Base-by-base conservation (phyloP, 1,140 invertebrate species). In the fruit fly (Drosophila melanogaster) region DNA sequence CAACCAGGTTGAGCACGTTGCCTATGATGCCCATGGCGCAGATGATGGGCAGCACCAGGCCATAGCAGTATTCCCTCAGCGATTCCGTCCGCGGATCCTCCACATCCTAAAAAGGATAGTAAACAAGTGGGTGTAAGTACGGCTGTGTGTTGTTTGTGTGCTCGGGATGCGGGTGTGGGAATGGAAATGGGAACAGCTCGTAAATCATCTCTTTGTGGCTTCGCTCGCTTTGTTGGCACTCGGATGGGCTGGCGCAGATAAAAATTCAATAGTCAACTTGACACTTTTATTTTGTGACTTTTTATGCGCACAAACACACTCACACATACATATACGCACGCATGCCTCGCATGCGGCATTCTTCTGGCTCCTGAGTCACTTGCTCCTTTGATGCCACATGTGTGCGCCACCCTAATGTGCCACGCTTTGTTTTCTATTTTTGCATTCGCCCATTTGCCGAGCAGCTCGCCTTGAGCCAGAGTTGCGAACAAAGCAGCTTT, bases 1-100 rank as follows among this genome's bases (percentile, higher is more conserved):
- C 96, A 57, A 96, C 92, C 59, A 96, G 92, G 91, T 96, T 96
- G 67, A 96, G 93, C 33, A 96, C 93, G 78, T 96, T 96, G 14
- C 96, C 96, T 17, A 96, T 92, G 77, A 96, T 95, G 41, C 96
- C 96, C 15, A 96, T 91, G 26, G 93, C 93, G 85, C 95, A 96
- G 71, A 96, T 95, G 35, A 94, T 93, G 37, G 95, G 95, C 55
- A 96, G 81, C 10, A 95, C 92, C 26, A 96, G 93, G 3, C 95
- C 95, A 71, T 96, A 96, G 60, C 95, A 95, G 71, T 95, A 94
- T 77, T 94, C 94, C 76, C 95, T 94, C 44, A 96, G 77, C 14
- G 92, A 85, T 62, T 94, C 93, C 7, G 94, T 95, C 53, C 94
- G 92, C 4, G 94, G 94, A 91, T 95, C 94, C 78, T 95, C 94